A percentile compares a stretch with the other conserved stretches of the same genome.
Conservation (phyloP, 2,113 vertebrate genomes). For the Anser cygnoides region DNA sequence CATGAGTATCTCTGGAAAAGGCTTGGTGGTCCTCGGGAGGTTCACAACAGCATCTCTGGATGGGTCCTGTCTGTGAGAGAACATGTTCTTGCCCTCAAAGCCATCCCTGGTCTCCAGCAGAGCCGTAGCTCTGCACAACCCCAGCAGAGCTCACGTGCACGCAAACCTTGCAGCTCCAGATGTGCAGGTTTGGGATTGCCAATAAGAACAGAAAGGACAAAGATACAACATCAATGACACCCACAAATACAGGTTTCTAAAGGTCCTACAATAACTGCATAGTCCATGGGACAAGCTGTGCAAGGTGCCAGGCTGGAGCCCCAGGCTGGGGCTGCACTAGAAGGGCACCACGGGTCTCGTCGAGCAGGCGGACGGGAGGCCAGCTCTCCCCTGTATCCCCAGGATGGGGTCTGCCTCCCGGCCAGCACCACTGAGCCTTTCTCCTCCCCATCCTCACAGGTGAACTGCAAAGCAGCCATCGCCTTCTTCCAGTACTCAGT, state of each 20-base stretch:
- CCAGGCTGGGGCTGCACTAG: background rate
- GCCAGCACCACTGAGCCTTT: background rate
- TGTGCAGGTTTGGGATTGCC: background rate
- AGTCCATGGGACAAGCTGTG: rapidly evolving
- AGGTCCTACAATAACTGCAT: background rate
- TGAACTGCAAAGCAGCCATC: constrained; percentile 83
- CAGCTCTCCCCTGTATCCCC: too few relatives aligned
- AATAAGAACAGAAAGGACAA: background rate
- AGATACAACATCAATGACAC: background rate
- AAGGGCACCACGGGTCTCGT: background rate
- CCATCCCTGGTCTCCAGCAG: background rate
- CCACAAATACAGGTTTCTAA: background rate
- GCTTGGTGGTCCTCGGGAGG: background rate
- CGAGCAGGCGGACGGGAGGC: rapidly evolving
- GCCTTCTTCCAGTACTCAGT: constrained; percentile 89
- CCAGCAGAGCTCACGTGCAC: background rate
- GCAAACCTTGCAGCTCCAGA: background rate
- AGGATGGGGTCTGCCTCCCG: background rate
- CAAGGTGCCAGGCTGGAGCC: rapidly evolving
- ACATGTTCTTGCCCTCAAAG: background rate
- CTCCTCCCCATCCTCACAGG: constrained; percentile 47
- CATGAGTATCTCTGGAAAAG: background rate
- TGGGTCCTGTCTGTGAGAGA: background rate
- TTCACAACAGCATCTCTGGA: background rate
- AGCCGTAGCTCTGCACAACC: background rate